These are phyloP conservation scores for Tupaia chinensis DNA, from an alignment of 2,113 vertebrate genomes.

Conservation along the genomic window DNA sequence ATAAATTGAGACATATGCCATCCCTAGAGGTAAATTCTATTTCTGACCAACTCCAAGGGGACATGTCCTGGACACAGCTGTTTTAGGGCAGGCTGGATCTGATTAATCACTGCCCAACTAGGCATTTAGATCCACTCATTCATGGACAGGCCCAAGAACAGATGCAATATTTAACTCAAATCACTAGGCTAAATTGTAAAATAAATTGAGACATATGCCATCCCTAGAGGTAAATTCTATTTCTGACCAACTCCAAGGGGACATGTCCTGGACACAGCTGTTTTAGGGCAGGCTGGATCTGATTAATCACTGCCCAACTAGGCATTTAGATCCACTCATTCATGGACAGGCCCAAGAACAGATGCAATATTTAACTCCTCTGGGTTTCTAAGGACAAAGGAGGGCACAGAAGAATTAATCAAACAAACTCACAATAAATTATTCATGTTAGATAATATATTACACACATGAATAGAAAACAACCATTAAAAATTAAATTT, in stretches of 20 bases:
- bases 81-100: not conserved
- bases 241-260: conserved; percentile 46
- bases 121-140: conserved; percentile 45
- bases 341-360: not conserved
- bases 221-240: conserved; percentile 59
- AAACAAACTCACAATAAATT: conserved; percentile 53
- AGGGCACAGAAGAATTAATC: conserved; percentile 52
- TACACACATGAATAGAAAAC: conserved; percentile 27
- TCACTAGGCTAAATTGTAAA: conserved; percentile 56
- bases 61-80: conserved; percentile 57
- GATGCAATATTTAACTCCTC: conserved; percentile 56
- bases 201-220: conserved; percentile 65
- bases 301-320: conserved; percentile 67
- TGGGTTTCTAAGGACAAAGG: conserved; percentile 66
- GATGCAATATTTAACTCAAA: conserved; percentile 58
- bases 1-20: conserved; percentile 65
- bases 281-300: not conserved
- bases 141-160: not conserved
- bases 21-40: conserved; percentile 59
- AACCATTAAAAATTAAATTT: conserved; percentile 25
- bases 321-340: conserved; percentile 45
- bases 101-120: conserved; percentile 67
- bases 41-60: conserved; percentile 46
- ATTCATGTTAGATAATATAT: conserved; percentile 32
- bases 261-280: conserved; percentile 57